These are phyloP conservation scores for Podargus strigoides DNA, from an alignment of 2,797 vertebrate species.

Conservation along the genomic window DNA sequence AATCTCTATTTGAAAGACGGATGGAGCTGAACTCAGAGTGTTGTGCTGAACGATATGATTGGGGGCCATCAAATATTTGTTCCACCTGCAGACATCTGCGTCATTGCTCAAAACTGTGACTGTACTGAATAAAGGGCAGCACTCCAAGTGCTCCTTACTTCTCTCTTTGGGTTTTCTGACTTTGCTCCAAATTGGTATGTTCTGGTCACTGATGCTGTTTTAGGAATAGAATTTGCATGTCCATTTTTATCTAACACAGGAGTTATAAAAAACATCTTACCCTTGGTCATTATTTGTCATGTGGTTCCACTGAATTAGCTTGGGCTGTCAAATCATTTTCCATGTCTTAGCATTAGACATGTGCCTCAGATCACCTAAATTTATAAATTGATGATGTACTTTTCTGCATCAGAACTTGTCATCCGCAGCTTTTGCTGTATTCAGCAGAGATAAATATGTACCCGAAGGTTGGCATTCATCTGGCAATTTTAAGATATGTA, in stretches of 20 bases:
- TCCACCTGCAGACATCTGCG: not conserved
- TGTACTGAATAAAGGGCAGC: not conserved
- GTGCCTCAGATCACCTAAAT: not conserved
- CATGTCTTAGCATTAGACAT: not conserved
- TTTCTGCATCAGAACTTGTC: not conserved
- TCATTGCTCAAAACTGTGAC: not conserved
- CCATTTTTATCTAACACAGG: not conserved
- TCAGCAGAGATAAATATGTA: not conserved
- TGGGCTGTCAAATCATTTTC: not conserved
- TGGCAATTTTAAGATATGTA: not conserved
- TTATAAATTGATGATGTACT: not conserved
- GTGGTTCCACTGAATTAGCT: not conserved
- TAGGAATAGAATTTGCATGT: not conserved
- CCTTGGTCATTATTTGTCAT: not conserved
- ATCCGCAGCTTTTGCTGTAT: not conserved
- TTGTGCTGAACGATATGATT: not conserved
- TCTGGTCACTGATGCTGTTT: not conserved
- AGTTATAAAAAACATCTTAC: not conserved
- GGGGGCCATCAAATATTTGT: not conserved
- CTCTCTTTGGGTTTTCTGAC: not conserved
- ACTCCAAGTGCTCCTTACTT: not conserved
- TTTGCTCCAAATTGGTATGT: not conserved
- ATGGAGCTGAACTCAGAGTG: not conserved
- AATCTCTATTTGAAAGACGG: not conserved
- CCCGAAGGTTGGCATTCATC: not conserved